Conservation (phyloP, 2,797 vertebrate genomes). For the Prionace glauca region DNA sequence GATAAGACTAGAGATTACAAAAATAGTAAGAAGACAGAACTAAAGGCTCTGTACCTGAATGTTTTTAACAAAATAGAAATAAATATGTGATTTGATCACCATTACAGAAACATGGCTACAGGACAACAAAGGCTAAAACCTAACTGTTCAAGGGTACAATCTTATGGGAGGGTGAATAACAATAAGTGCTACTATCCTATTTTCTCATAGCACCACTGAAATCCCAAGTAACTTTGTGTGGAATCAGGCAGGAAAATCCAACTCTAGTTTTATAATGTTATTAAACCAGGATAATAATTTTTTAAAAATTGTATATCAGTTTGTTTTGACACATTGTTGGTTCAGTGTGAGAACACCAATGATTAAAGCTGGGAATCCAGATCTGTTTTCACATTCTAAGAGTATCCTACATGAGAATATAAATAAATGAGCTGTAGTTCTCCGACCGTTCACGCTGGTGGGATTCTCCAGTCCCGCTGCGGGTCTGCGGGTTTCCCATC, state of each 20-base stretch:
- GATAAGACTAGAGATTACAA: too few species aligned
- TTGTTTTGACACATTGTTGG: neutral
- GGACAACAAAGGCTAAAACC: too few species aligned
- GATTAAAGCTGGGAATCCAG: neutral
- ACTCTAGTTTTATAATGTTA: neutral
- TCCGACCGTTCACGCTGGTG: too few species aligned
- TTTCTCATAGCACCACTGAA: neutral
- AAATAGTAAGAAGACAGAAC: too few species aligned
- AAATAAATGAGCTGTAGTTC: neutral
- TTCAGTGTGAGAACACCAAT: neutral
- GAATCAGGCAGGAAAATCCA: neutral
- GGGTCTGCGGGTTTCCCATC: too few species aligned
- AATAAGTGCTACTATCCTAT: neutral
- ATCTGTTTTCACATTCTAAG: neutral
- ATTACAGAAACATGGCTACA: too few species aligned
- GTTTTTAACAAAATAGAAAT: too few species aligned
- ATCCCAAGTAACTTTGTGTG: neutral
- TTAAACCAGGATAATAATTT: neutral
- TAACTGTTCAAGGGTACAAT: neutral
- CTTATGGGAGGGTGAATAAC: neutral
- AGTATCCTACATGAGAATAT: neutral
- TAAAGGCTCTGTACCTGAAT: too few species aligned
- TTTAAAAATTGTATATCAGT: neutral
- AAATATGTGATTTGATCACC: too few species aligned
- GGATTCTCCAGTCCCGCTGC: too few species aligned